phyloP scores from a whole-genome alignment of 2,113 vertebrate species.

The Ophthalmolycus amberensis region DNA sequence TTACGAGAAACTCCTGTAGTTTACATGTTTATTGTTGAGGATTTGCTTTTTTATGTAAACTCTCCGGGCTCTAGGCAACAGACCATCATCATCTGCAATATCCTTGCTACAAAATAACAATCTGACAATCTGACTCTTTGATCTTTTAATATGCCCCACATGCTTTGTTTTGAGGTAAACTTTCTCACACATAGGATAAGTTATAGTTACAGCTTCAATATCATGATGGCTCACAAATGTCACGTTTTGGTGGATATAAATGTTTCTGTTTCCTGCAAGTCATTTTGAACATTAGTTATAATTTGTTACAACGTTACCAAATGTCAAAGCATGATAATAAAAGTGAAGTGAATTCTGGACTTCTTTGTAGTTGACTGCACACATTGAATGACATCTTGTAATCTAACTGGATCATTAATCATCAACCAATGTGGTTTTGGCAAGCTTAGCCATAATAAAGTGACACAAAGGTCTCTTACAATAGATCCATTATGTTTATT shows the following conservation, averaged over 20 bases:
- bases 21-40: not conserved
- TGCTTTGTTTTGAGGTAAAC: constrained; percentile 4
- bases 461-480: constrained; percentile 12
- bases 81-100: not conserved
- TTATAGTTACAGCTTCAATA: not conserved
- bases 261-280: constrained; percentile 10
- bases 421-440: constrained; percentile 18
- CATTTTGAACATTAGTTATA: not conserved
- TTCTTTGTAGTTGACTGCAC: constrained; percentile 4
- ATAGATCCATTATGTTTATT: constrained; percentile 14
- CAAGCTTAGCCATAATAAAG: constrained; percentile 9
- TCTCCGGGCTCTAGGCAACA: not conserved
- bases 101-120: not conserved
- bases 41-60: constrained; percentile 17
- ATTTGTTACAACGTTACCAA: not conserved
- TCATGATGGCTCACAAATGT: not conserved
- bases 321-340: not conserved
- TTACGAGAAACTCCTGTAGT: not conserved
- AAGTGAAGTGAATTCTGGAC: not conserved
- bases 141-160: not conserved
- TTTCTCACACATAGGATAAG: not conserved
- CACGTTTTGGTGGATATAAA: not conserved
- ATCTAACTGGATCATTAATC: not conserved
- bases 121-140: not conserved
- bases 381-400: not conserved